A percentile compares a stretch with the other conserved stretches of the same genome.
phyloP scores from a whole-genome alignment of 2,888 invertebrate genomes.

The Therioaphis trifolii region DNA sequence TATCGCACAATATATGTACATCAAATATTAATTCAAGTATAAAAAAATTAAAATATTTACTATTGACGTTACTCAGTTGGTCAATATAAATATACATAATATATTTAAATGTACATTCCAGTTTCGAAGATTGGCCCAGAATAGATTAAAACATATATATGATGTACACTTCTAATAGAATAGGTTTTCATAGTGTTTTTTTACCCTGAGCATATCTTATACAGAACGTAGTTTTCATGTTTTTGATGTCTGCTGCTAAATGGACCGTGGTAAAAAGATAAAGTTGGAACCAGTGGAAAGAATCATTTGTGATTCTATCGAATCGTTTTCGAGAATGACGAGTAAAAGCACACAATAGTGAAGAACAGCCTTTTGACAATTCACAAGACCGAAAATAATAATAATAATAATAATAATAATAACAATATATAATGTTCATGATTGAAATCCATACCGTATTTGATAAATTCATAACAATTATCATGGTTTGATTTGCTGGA shows the following conservation, averaged over 20 bases:
- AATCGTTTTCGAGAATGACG: slow-evolving; percentile 14
- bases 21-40: no score
- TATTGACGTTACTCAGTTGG: no score
- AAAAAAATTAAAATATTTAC: no score
- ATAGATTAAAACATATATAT: no score
- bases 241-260: slow-evolving; percentile 13
- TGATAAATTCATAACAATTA: background rate
- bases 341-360: slow-evolving; percentile 17
- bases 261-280: background rate
- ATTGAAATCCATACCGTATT: slow-evolving; percentile 6
- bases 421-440: background rate
- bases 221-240: slow-evolving; percentile 13
- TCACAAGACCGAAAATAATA: background rate
- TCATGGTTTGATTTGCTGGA: background rate
- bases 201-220: background rate
- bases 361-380: background rate
- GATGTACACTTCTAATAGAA: background rate
- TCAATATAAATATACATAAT: no score
- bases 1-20: no score
- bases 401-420: no score
- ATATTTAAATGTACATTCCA: no score
- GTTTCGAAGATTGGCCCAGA: no score
- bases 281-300: background rate
- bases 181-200: background rate
- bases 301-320: slow-evolving; percentile 1